A percentile compares a stretch with the other conserved stretches of the same genome.
phyloP scores from a whole-genome alignment of 64 coral and sea anemone species.

The Stylophora pistillata region DNA sequence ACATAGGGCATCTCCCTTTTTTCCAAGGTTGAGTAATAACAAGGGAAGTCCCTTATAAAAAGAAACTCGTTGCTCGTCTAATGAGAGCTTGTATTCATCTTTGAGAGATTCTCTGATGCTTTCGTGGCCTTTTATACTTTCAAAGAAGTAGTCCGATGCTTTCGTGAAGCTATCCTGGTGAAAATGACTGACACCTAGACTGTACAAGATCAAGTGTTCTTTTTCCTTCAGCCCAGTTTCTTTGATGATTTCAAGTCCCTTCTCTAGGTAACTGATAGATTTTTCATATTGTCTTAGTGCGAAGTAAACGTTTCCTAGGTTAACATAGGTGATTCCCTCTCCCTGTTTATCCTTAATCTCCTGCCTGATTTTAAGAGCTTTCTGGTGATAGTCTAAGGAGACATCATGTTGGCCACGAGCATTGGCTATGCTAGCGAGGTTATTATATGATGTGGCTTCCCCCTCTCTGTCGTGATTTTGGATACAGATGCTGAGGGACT shows the following conservation, averaged over 20 bases:
- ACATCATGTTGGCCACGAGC: neutral
- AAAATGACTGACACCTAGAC: neutral
- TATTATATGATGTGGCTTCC: neutral
- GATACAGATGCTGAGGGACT: neutral
- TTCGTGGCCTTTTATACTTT: constrained; percentile 8
- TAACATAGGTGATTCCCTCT: neutral
- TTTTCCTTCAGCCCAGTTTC: neutral
- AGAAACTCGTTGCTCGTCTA: neutral
- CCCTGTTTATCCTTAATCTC: neutral
- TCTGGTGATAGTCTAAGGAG: neutral
- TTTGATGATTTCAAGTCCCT: neutral
- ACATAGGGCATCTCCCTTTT: neutral
- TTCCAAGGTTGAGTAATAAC: neutral
- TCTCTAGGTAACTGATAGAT: neutral
- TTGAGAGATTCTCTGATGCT: neutral
- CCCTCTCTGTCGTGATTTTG: neutral
- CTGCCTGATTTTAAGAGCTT: neutral
- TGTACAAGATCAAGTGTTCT: neutral
- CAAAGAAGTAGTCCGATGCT: neutral
- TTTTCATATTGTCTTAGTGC: neutral
- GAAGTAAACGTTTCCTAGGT: neutral
- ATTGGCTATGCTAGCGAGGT: neutral
- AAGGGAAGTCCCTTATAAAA: neutral
- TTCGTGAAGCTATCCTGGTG: neutral
- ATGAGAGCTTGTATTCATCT: neutral